Evolutionary conservation across 2,113 vertebrate genomes (phyloP), one percentile per base, ranked within the genome.

Genomic region (Cichladusa arquata): DNA sequence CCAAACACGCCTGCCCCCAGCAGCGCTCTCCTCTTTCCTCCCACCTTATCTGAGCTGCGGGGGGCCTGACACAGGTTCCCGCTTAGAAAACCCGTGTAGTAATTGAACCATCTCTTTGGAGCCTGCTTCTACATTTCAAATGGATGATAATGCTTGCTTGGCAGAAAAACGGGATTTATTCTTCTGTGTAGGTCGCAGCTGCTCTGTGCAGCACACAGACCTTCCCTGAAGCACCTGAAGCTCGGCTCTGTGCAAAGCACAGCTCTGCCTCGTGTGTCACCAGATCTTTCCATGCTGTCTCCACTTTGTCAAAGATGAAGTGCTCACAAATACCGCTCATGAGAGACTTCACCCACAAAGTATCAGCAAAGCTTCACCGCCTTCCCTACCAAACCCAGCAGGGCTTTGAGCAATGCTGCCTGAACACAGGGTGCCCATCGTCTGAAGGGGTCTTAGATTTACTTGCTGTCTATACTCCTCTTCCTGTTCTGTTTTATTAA

Each of bases 181-280:
- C 26, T 47, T 38, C 51, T 13, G 19, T 25, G n/a, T 9, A 50
- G 5, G 20, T 12, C 2, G 6, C 17, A 28, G 47, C 24, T 70
- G 29, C 16, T 64, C 17, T 5, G 9, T 4, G 20, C 4, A 20
- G 24, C 5, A 8, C 0, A 1, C 29, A 40, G 38, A 53, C 25
- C 19, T 83, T 58, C 25, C 36, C 70, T 28, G 1, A 7, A 54
- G 48, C 19, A 20, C 23, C 12, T 1, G 1, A 13, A 34, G 44
- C 24, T 54, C 9, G 2, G 44, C 40, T 42, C 36, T 5, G 51
- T 20, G 6, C 24, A 62, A 62, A 36, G 50, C 51, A 3, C 0
- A 0, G 15, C n/a, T 60, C 12, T 3, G 20, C 65, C 5, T 61
- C 8, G 9, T 4, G 4, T 3, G 1, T 8, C 1, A 0, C 9